Conservation (phyloP, 2,888 invertebrate genomes). For the Xestia sexstrigata region DNA sequence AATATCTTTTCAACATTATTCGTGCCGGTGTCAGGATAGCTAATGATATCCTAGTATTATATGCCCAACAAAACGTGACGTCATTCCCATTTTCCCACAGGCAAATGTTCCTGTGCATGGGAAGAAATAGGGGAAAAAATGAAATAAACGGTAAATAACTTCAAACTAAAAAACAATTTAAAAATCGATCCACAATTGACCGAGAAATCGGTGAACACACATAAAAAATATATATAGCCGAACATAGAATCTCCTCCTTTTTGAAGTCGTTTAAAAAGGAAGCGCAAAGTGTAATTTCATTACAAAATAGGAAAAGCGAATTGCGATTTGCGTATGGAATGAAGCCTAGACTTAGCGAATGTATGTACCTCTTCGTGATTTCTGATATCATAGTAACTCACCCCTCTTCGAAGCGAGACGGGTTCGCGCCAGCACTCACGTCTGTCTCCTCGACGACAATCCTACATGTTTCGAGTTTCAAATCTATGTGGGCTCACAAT, state of each 20-base stretch:
- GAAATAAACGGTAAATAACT: too few relatives aligned
- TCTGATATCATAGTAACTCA: slow-evolving; percentile 39
- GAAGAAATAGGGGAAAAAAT: too few relatives aligned
- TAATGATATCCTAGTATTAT: slow-evolving; percentile 21
- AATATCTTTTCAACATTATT: not conserved
- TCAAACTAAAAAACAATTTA: too few relatives aligned
- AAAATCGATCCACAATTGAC: too few relatives aligned
- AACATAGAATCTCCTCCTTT: too few relatives aligned
- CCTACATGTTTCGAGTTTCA: not conserved
- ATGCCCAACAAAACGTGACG: slow-evolving; percentile 24
- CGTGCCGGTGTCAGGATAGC: not conserved
- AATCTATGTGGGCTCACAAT: not conserved
- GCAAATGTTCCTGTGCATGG: not conserved
- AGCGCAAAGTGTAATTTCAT: not conserved
- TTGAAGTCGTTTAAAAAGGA: not conserved
- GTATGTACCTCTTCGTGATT: slow-evolving; percentile 14
- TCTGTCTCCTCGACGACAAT: slow-evolving; percentile 12
- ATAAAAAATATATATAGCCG: too few relatives aligned
- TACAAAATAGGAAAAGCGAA: not conserved
- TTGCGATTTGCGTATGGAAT: not conserved
- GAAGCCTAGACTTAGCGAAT: not conserved
- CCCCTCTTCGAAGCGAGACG: slow-evolving; percentile 40
- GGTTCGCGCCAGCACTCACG: slow-evolving; percentile 16
- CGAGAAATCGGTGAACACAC: too few relatives aligned
- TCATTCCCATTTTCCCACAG: not conserved